phyloP scores from a whole-genome alignment of 2,113 vertebrate genomes.

The Artemisiospiza belli region DNA sequence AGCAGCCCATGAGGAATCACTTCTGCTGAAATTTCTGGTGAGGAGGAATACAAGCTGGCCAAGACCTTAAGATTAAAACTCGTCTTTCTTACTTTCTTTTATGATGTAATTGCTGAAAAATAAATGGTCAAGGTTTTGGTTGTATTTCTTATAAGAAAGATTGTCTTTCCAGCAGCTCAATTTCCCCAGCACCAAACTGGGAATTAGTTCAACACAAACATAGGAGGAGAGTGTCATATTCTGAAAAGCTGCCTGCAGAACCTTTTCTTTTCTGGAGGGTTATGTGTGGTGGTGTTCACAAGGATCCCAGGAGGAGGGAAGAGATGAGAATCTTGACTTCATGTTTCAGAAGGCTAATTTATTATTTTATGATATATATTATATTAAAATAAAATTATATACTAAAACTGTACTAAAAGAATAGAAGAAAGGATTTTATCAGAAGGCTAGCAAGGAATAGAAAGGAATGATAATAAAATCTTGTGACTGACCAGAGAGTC shows the following conservation, averaged over 20 bases:
- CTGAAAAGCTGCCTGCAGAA: conserved; percentile 18
- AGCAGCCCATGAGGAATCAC: not conserved
- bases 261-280: not conserved
- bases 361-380: no score
- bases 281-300: not conserved
- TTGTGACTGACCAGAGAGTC: no score
- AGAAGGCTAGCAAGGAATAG: no score
- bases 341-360: no score
- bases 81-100: not conserved
- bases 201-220: conserved; percentile 59
- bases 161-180: conserved; percentile 27
- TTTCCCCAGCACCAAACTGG: conserved; percentile 24
- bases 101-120: conserved; percentile 48
- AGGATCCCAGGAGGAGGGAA: no score
- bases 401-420: no score
- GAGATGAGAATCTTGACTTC: no score
- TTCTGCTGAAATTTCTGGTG: conserved; percentile 15
- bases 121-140: conserved; percentile 35
- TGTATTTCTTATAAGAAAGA: conserved; percentile 40
- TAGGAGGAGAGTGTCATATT: not conserved
- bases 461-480: no score
- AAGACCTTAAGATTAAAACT: not conserved
- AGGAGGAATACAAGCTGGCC: conserved; percentile 1
- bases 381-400: no score
- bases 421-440: no score